A percentile compares a stretch with the other conserved stretches of the same genome.
phyloP scores from a whole-genome alignment of 2,888 invertebrate genomes.

The Rotaria macrura region DNA sequence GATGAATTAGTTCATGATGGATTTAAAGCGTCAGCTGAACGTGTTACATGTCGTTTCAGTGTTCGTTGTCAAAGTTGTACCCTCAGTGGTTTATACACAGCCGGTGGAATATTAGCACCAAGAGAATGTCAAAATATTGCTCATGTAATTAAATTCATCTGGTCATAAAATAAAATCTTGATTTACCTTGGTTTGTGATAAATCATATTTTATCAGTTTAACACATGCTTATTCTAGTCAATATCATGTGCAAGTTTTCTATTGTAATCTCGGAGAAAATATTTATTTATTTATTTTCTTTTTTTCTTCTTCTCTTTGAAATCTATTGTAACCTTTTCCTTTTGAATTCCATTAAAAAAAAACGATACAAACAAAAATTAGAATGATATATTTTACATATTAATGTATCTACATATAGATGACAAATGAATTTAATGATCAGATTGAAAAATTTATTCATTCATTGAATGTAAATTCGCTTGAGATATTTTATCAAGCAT shows the following conservation, averaged over 20 bases:
- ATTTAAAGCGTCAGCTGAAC: conserved; percentile 17
- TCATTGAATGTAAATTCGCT: background rate
- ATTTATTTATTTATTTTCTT: background rate
- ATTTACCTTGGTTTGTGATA: background rate
- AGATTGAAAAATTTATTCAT: background rate
- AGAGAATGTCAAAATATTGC: conserved; percentile 34
- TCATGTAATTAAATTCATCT: conserved; percentile 29
- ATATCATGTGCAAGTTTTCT: background rate
- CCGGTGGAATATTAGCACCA: conserved; percentile 34
- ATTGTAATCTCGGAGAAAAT: background rate
- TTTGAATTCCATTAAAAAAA: background rate
- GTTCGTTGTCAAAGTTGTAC: conserved; percentile 32
- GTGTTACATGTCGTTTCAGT: conserved; percentile 33
- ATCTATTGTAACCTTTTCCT: background rate
- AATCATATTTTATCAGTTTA: background rate
- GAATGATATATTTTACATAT: background rate
- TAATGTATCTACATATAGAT: background rate
- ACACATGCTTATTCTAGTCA: background rate
- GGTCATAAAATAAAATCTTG: conserved; percentile 12
- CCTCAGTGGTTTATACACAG: conserved; percentile 31
- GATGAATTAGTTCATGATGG: conserved; percentile 33
- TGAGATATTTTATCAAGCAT: background rate
- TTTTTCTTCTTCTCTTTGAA: background rate
- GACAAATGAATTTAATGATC: background rate
- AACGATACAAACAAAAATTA: background rate